These are phyloP conservation scores for Gari tellinella DNA, from an alignment of 2,888 invertebrate genomes.

Conservation along the genomic window DNA sequence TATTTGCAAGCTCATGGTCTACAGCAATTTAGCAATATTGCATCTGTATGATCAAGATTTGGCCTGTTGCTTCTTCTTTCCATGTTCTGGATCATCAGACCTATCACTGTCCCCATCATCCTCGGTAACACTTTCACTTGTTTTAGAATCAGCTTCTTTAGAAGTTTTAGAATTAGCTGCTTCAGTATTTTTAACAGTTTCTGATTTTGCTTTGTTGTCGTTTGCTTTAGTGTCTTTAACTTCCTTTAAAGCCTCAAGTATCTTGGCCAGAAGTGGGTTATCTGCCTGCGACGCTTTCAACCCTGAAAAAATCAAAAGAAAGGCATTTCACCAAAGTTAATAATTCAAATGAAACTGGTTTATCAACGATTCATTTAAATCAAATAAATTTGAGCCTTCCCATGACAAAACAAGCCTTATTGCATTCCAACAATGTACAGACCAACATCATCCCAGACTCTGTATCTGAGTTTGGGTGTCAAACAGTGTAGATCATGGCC, in stretches of 20 bases:
- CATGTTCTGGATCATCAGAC: background rate
- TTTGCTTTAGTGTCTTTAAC: constrained; percentile 24
- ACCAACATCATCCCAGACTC: too few relatives aligned
- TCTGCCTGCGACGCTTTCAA: constrained; percentile 64
- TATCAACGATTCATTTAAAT: background rate
- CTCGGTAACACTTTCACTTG: background rate
- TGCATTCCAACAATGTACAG: too few relatives aligned
- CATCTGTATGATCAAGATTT: background rate
- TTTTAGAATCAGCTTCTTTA: background rate
- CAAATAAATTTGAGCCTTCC: too few relatives aligned
- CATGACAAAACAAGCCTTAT: too few relatives aligned
- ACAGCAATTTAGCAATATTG: background rate
- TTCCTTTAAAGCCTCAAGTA: constrained; percentile 58
- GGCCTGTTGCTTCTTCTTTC: constrained; percentile 6
- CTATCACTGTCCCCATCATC: background rate
- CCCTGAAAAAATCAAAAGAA: constrained; percentile 55
- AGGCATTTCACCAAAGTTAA: too few relatives aligned
- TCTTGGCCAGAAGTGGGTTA: constrained; percentile 63
- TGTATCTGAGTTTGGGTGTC: too few relatives aligned
- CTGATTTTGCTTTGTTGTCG: background rate
- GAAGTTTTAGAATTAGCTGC: background rate
- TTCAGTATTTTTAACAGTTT: background rate
- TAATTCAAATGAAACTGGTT: background rate
- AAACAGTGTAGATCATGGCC: too few relatives aligned
- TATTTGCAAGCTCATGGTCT: too few relatives aligned